phyloP scores from a whole-genome alignment of 2,888 invertebrate genomes.

The Ophion obscuratus region DNA sequence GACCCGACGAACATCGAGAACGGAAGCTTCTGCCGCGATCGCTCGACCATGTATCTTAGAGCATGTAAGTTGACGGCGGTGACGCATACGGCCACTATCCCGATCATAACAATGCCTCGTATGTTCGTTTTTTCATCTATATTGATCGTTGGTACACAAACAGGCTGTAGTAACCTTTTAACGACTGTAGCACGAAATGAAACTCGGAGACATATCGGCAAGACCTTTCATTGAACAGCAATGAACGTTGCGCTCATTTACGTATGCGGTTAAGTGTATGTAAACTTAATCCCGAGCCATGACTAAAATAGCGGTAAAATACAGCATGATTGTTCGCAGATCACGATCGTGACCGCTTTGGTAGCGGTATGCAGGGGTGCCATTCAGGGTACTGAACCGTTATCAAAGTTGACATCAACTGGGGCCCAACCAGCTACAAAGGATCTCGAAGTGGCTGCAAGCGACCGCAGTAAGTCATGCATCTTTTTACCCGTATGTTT shows the following conservation, averaged over 20 bases:
- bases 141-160: background rate
- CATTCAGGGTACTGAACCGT: constrained; percentile 65
- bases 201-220: background rate
- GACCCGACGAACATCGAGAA: constrained; percentile 19
- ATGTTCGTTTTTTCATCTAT: background rate
- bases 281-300: background rate
- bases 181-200: background rate
- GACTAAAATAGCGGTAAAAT: background rate
- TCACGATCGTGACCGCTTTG: constrained; percentile 65
- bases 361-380: constrained; percentile 70
- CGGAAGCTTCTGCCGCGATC: constrained; percentile 20
- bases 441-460: constrained; percentile 75
- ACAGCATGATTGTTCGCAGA: constrained; percentile 63
- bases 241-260: background rate
- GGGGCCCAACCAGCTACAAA: constrained; percentile 65
- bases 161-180: constrained; percentile 1
- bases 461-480: constrained; percentile 76
- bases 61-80: constrained; percentile 37
- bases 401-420: constrained; percentile 62
- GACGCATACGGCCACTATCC: constrained; percentile 22
- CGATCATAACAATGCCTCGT: constrained; percentile 33
- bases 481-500: background rate
- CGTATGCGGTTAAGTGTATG: background rate
- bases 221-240: background rate
- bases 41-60: constrained; percentile 31